Conservation (phyloP, 1,140 invertebrate species). For the Caenorhabditis inopinata region DNA sequence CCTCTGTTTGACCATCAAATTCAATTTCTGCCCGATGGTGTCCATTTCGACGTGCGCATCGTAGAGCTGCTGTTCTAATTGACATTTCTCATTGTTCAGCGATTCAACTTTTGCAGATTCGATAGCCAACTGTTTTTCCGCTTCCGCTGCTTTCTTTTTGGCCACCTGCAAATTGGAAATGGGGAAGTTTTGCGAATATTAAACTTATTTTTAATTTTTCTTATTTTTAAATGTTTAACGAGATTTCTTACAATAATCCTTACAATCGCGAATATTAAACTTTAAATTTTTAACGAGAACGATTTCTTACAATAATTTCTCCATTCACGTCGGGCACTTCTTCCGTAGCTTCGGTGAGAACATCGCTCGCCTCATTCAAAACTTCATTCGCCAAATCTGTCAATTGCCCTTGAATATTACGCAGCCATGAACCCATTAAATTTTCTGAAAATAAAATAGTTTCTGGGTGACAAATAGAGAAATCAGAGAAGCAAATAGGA, state of each 20-base stretch:
- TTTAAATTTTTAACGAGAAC: neutral
- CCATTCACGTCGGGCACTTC: slow-evolving; percentile 47
- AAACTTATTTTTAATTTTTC: neutral
- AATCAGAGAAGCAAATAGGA: too few species aligned
- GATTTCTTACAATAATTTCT: slow-evolving; percentile 9
- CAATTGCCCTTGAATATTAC: slow-evolving; percentile 48
- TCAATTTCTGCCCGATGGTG: neutral
- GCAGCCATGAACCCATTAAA: slow-evolving; percentile 37
- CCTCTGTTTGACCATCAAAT: slow-evolving; percentile 32
- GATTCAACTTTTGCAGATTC: slow-evolving; percentile 24
- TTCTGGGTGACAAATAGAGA: too few species aligned
- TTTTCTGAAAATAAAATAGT: too few species aligned
- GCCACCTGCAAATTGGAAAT: slow-evolving; percentile 31
- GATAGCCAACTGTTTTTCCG: slow-evolving; percentile 28
- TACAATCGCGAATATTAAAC: slow-evolving; percentile 33
- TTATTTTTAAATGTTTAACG: neutral
- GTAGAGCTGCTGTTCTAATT: slow-evolving; percentile 40
- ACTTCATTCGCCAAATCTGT: slow-evolving; percentile 49
- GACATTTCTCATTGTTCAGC: neutral
- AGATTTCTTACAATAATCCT: slow-evolving; percentile 6
- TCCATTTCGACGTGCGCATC: slow-evolving; percentile 46
- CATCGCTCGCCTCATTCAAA: slow-evolving; percentile 47
- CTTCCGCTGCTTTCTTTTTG: slow-evolving; percentile 38
- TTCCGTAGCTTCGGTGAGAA: slow-evolving; percentile 46
- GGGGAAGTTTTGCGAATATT: too few species aligned